A percentile compares a stretch with the other conserved stretches of the same genome.
These are phyloP conservation scores for Poicephalus gulielmi DNA, from an alignment of 2,113 vertebrate genomes.

Conservation along the genomic window DNA sequence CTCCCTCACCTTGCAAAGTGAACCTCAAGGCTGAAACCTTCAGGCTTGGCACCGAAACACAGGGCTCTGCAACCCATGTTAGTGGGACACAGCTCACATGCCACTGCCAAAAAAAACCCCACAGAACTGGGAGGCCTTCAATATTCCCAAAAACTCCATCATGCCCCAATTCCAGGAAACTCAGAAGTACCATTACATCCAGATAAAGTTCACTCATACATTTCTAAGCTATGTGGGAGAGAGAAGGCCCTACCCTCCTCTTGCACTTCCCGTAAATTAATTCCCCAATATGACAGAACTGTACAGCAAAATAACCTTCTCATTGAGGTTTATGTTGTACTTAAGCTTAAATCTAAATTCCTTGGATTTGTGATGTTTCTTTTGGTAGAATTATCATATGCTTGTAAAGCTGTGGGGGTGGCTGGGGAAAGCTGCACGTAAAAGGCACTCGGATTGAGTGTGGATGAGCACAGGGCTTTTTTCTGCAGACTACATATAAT, in stretches of 20 bases:
- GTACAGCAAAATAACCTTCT: background rate
- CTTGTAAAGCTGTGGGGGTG: background rate
- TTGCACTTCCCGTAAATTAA: background rate
- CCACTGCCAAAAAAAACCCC: background rate
- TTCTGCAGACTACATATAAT: background rate
- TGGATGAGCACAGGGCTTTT: background rate
- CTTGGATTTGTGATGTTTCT: background rate
- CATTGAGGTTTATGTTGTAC: background rate
- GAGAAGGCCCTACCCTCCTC: background rate
- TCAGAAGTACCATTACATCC: background rate
- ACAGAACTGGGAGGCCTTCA: background rate
- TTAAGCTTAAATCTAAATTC: constrained; percentile 5
- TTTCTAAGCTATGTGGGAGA: background rate
- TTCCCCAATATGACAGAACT: background rate
- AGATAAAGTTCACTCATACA: background rate
- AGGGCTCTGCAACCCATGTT: background rate
- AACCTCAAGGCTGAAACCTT: background rate
- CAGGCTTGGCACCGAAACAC: background rate
- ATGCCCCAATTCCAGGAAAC: background rate
- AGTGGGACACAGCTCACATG: background rate
- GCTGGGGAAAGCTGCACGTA: background rate
- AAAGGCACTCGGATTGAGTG: background rate
- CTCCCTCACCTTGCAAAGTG: background rate
- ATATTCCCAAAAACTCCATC: background rate
- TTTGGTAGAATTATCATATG: background rate